A percentile compares a stretch with the other conserved stretches of the same genome.
phyloP scores from a whole-genome alignment of 2,888 invertebrate species.

The Matsumyia berberina region DNA sequence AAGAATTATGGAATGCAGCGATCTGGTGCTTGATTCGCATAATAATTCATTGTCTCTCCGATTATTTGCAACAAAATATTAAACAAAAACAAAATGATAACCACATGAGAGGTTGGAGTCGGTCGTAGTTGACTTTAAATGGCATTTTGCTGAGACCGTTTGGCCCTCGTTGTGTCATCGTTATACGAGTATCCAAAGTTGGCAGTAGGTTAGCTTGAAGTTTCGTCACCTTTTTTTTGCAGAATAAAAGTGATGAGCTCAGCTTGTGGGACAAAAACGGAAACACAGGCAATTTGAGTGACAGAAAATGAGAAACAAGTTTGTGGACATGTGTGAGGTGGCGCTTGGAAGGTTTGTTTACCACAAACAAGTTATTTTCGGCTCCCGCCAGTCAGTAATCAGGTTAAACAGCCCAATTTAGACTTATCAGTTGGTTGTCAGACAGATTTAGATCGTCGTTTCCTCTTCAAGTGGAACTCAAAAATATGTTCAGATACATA shows the following conservation, averaged over 20 bases:
- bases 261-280: slow-evolving; percentile 12
- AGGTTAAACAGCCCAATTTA: background rate
- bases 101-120: no score
- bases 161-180: slow-evolving; percentile 46
- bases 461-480: no score
- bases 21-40: slow-evolving; percentile 41
- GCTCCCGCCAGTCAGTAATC: background rate
- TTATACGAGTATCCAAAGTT: background rate
- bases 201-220: slow-evolving; percentile 20
- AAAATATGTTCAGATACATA: no score
- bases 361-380: background rate
- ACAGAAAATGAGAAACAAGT: background rate
- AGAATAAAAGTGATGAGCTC: slow-evolving; percentile 19
- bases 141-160: slow-evolving; percentile 43
- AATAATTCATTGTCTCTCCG: slow-evolving; percentile 28
- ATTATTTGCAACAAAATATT: slow-evolving; percentile 5
- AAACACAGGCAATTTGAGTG: slow-evolving; percentile 34
- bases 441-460: background rate
- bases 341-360: slow-evolving; percentile 7
- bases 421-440: slow-evolving; percentile 1
- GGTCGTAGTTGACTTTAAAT: background rate
- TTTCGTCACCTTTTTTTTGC: slow-evolving; percentile 25
- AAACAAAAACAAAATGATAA: slow-evolving; percentile 39
- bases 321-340: background rate
- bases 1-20: slow-evolving; percentile 40